Base-by-base conservation (phyloP, 2,113 vertebrate species). In the Zosterops pallidus region DNA sequence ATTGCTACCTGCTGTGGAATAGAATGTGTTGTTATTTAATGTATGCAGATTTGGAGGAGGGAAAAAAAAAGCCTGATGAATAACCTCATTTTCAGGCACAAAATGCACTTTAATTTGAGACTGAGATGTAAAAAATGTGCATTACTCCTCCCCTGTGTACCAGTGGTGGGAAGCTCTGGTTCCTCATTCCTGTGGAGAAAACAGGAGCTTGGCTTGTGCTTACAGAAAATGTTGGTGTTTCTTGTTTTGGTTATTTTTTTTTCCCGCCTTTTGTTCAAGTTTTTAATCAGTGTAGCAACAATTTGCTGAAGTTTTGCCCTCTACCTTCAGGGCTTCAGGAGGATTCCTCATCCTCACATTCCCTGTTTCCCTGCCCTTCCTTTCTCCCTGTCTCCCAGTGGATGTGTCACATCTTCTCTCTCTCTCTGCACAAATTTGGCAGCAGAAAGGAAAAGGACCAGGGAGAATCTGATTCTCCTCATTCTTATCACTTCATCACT, bases 211-310 rank as follows among this genome's bases (percentile, higher is more conserved):
- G 25, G 11, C 11, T 59, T 39, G 41, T 57, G 33, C 2, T 33
- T 56, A 19, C 12, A 21, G 21, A 12, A 56, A 39, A 25, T 3
- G 4, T 23, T 69, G 29, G 12, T 8, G 11, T 41, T 68, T 46
- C 23, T 82, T 13, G 5, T 7, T 53, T 19, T 49, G 49, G 14
- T 56, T 25, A 0, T 2, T 11, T 59, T 8, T 14, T 29, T 41
- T 3, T 9, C 1, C 1, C 7, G 5, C 26, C 3, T 31, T 49
- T 28, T 46, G 18, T 17, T 62, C 42, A 2, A 23, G 3, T 33
- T 56, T 96, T 56, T 28, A 33, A 69, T 60, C 47, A 26, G 14
- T 6, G 64, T 41, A 76, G 14, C 7, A 29, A 14, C 2, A 33
- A 11, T 14, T 67, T 33, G 7, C 25, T 49, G 49, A 71, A 11